These are phyloP conservation scores for Cryptotis parvus DNA, from an alignment of 2,113 vertebrate genomes.

Conservation along the genomic window DNA sequence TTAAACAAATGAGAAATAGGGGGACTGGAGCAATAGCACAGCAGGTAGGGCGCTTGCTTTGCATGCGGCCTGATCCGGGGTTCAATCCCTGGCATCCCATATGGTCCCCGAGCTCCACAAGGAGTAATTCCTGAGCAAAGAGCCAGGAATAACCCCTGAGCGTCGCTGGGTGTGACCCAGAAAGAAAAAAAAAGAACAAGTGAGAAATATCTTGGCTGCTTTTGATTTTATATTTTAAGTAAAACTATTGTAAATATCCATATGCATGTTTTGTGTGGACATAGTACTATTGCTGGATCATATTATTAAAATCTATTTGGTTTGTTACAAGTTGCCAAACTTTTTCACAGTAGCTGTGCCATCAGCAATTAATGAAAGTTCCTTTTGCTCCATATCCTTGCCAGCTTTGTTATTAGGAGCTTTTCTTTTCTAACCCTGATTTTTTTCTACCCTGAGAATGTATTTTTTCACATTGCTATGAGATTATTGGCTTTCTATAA, in stretches of 20 bases:
- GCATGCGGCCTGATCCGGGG: no score
- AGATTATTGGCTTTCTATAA: neutral
- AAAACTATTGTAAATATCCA: constrained; percentile 14
- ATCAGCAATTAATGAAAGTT: neutral
- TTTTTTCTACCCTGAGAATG: neutral
- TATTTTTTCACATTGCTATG: neutral
- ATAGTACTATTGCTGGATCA: neutral
- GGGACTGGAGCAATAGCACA: no score
- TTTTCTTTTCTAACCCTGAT: constrained; percentile 17
- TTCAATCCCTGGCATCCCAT: no score
- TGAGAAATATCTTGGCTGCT: constrained; percentile 7
- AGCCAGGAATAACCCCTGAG: no score
- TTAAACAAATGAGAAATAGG: neutral
- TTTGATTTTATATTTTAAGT: constrained; percentile 1
- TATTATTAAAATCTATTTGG: constrained; percentile 11
- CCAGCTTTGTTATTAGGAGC: neutral
- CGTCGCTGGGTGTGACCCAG: no score
- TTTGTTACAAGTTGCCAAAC: neutral
- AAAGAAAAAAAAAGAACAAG: no score
- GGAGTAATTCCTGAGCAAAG: no score
- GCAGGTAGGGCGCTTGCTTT: no score
- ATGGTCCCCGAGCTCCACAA: no score
- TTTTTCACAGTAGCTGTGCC: neutral
- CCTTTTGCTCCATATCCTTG: neutral
- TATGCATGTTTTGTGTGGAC: neutral